A percentile compares a stretch with the other conserved stretches of the same genome.
Evolutionary conservation across 2,113 vertebrate genomes (phyloP).

Genomic region (Stercorarius parasiticus): DNA sequence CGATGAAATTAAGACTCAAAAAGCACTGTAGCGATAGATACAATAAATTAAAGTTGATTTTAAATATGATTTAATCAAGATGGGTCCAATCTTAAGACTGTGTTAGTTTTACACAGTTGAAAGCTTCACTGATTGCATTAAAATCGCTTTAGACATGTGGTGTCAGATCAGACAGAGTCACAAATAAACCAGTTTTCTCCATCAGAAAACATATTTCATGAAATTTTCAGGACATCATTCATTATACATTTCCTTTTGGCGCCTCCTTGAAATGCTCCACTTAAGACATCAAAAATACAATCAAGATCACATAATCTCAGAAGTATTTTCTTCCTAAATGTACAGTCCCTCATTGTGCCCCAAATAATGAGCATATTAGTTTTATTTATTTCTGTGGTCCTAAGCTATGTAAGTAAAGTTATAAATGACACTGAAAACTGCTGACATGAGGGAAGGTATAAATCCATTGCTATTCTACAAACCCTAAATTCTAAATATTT

Average conservation of each 20-base stretch:
- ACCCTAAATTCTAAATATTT: not conserved
- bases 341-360: not conserved
- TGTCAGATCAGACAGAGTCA: not conserved
- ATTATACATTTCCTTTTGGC: conserved; percentile 31
- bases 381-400: not conserved
- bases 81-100: not conserved
- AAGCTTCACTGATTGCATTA: not conserved
- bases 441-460: not conserved
- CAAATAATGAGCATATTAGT: not conserved
- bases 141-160: not conserved
- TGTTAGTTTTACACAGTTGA: not conserved
- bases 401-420: not conserved
- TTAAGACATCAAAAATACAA: not conserved
- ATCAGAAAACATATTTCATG: conserved; percentile 19
- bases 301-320: not conserved
- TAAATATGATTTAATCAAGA: not conserved
- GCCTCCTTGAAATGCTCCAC: not conserved
- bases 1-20: not conserved
- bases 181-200: not conserved
- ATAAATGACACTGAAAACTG: not conserved
- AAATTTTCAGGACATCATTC: conserved; percentile 30
- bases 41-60: not conserved
- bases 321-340: not conserved
- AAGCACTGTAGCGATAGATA: not conserved
- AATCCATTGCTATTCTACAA: not conserved